These are phyloP conservation scores for Chaetodon auriga DNA, from an alignment of 2,113 vertebrate species.

Conservation along the genomic window DNA sequence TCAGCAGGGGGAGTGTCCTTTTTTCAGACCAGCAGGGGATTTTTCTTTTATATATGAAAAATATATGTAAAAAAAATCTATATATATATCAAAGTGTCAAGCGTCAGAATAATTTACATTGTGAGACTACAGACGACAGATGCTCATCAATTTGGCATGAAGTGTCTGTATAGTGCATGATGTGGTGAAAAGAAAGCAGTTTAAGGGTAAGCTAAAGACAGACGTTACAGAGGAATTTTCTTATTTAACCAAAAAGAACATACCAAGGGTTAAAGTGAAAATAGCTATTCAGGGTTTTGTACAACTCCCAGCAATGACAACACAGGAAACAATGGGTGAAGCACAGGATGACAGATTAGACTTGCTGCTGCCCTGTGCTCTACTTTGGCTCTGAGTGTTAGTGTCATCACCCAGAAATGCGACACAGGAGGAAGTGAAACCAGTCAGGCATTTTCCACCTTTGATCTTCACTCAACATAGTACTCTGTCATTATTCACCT, in stretches of 20 bases:
- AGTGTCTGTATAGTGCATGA: not conserved
- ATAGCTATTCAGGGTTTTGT: not conserved
- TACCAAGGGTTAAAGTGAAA: not conserved
- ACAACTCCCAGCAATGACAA: not conserved
- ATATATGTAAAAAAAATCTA: not conserved
- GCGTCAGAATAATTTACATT: not conserved
- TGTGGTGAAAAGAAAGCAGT: not conserved
- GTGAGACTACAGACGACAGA: not conserved
- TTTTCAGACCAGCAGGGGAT: not conserved
- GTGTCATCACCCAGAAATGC: constrained; percentile 38
- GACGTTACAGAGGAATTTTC: too few relatives aligned
- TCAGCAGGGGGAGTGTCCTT: not conserved
- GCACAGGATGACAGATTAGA: not conserved
- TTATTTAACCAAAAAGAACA: not conserved
- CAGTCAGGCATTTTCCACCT: constrained; percentile 11
- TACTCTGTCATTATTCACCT: not conserved
- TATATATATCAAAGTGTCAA: not conserved
- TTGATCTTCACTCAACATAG: constrained; percentile 11
- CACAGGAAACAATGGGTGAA: constrained; percentile 27
- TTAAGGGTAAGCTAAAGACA: not conserved
- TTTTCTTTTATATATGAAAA: not conserved
- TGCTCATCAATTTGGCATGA: not conserved
- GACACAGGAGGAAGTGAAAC: constrained; percentile 40
- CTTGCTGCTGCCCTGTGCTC: constrained; percentile 24
- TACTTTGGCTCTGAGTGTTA: constrained; percentile 5